Conservation (phyloP, 2,888 invertebrate species). For the Hanleya hanleyi region DNA sequence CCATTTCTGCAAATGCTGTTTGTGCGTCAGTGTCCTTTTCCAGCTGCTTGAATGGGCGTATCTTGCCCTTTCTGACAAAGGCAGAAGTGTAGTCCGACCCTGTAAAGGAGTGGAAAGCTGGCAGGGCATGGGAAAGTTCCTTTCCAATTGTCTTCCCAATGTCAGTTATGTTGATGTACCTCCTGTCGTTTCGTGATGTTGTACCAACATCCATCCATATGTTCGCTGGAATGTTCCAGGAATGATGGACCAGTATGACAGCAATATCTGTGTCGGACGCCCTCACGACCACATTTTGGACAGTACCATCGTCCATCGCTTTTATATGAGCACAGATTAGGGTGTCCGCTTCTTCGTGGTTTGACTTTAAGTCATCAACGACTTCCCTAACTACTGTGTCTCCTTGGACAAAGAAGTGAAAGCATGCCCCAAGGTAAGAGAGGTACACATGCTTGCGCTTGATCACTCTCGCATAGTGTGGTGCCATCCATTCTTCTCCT, state of each 20-base stretch:
- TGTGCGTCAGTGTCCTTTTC: too few relatives aligned
- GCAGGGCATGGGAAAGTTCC: neutral
- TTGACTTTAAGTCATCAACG: too few relatives aligned
- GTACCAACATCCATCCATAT: conserved; percentile 12
- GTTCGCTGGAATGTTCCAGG: neutral
- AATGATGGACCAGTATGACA: conserved; percentile 6
- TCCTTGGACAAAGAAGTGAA: neutral
- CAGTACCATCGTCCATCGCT: neutral
- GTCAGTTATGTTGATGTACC: neutral
- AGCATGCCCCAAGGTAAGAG: neutral
- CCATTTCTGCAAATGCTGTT: too few relatives aligned
- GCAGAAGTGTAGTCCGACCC: conserved; percentile 12
- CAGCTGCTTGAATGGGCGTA: too few relatives aligned
- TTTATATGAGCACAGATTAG: conserved; percentile 4
- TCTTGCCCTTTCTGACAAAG: too few relatives aligned
- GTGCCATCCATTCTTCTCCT: conserved; percentile 4
- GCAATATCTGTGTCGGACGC: conserved; percentile 20
- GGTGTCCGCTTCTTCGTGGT: conserved; percentile 23
- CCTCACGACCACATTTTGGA: neutral
- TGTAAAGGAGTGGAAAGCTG: conserved; percentile 9
- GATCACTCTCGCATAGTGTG: neutral
- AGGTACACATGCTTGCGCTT: neutral
- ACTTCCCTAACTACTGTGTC: neutral
- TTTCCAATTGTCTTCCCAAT: neutral
- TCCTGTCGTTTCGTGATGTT: neutral